These are phyloP conservation scores for Tautogolabrus adspersus DNA, from an alignment of 2,113 vertebrate genomes.

Conservation along the genomic window DNA sequence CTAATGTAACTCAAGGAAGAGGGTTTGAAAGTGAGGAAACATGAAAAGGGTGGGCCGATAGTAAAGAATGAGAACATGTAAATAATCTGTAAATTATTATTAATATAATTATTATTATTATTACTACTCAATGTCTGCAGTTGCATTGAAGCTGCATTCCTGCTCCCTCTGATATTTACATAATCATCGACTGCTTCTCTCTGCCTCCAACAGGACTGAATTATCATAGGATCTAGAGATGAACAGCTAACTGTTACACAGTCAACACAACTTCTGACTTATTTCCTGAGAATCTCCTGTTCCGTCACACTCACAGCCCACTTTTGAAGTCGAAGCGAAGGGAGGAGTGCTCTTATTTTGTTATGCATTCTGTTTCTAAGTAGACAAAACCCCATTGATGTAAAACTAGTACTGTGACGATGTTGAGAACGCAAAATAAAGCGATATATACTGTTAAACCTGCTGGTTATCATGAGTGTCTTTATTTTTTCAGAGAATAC, in stretches of 20 bases:
- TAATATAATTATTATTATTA: slow-evolving; percentile 75
- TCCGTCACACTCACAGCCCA: slow-evolving; percentile 81
- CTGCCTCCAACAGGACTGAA: slow-evolving; percentile 81
- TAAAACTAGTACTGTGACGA: slow-evolving; percentile 94
- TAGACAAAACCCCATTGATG: slow-evolving; percentile 89
- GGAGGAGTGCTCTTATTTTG: slow-evolving; percentile 88
- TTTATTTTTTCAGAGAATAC: neutral
- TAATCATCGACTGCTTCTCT: slow-evolving; percentile 77
- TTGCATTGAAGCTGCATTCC: slow-evolving; percentile 79
- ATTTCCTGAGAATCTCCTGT: slow-evolving; percentile 79
- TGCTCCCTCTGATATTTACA: slow-evolving; percentile 79
- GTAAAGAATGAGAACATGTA: slow-evolving; percentile 82
- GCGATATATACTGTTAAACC: slow-evolving; percentile 85
- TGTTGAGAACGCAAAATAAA: slow-evolving; percentile 94
- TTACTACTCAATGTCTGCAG: slow-evolving; percentile 79
- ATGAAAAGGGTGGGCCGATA: slow-evolving; percentile 48
- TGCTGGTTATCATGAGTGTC: slow-evolving; percentile 48
- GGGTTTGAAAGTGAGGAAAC: slow-evolving; percentile 40
- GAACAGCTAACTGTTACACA: slow-evolving; percentile 83
- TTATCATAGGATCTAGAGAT: slow-evolving; percentile 83
- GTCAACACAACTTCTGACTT: slow-evolving; percentile 71
- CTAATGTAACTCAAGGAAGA: slow-evolving; percentile 31
- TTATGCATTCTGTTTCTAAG: slow-evolving; percentile 92
- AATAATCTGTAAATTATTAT: slow-evolving; percentile 86
- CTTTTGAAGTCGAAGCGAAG: slow-evolving; percentile 83